Base-by-base conservation (phyloP, 35 echinoderm and acorn worm species). In the Apostichopus californicus region DNA sequence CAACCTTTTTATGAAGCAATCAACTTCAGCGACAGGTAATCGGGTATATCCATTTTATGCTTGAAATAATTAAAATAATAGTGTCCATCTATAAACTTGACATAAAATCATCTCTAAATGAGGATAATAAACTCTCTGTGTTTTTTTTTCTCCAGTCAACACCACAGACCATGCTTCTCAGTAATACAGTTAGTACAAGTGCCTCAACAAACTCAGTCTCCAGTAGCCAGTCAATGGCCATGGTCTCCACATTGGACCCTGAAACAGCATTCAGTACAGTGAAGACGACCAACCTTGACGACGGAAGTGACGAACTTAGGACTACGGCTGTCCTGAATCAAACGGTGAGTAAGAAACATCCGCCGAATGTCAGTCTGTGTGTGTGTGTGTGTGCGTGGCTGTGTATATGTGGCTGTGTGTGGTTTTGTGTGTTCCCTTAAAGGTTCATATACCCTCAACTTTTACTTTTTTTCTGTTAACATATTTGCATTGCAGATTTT, bases 171-270 rank as follows among this genome's bases (percentile, higher is more conserved):
- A 59, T 85, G 4, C 28, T 58, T 18, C 14, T 85, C 17, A 85
- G 81, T 58, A 85, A 56, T 6, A 56, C 28, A 56, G 12, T 59
- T 5, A 58, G 55, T 60, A 85, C 81, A 25, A 83, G 80, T 55
- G 81, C 1, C 5, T 85, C 81, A 10, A 58, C 9, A 13, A 46
- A n/a, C 55, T 58, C 54, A 10, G 56, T 59, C 15, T 8, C 81
- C 4, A 55, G 8, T 14, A 63, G 81, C 52, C 81, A 85, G 24
- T 55, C 81, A 14, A 59, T 85, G 54, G 58, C 81, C 55, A 85
- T 85, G 17, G 81, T 85, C 12, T 58, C 81, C 15, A 58, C 81
- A 5, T 10, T 85, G 81, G 81, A 85, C 7, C 81, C 81, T 59
- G 81, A 85, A 20, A 22, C 81, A 18, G 57, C 81, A 12, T 85